phyloP scores from a whole-genome alignment of 37 sponge, comb jelly and placozoan species.

The Oopsacas minuta region DNA sequence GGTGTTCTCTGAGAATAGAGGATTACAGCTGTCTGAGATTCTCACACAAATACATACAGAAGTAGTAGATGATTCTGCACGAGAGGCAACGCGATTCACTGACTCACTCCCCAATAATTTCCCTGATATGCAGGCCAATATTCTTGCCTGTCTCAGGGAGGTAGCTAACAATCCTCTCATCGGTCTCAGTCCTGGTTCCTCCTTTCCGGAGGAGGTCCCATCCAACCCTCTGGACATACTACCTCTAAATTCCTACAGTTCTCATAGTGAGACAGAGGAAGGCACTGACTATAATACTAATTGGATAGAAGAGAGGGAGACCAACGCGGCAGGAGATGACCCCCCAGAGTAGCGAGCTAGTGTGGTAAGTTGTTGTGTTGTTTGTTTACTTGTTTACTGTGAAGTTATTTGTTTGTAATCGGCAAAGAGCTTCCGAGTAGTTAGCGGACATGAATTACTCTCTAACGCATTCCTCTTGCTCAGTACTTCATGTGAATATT shows the following conservation, averaged over 20 bases:
- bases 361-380: neutral
- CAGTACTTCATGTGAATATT: no score
- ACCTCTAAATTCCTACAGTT: neutral
- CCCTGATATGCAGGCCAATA: neutral
- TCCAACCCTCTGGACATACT: neutral
- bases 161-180: neutral
- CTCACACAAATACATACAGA: neutral
- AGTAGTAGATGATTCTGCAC: neutral
- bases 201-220: neutral
- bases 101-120: neutral
- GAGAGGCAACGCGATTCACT: neutral
- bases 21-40: neutral
- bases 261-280: neutral
- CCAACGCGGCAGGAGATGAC: neutral
- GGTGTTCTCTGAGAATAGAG: neutral
- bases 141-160: conserved; percentile 1
- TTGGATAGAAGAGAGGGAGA: neutral
- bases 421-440: no score
- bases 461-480: no score
- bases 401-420: no score
- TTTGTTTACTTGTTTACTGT: neutral
- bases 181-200: neutral
- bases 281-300: neutral
- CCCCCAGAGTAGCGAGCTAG: neutral
- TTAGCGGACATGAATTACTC: no score